Conservation (phyloP, 2,888 invertebrate species). For the Stomorhina lunata region DNA sequence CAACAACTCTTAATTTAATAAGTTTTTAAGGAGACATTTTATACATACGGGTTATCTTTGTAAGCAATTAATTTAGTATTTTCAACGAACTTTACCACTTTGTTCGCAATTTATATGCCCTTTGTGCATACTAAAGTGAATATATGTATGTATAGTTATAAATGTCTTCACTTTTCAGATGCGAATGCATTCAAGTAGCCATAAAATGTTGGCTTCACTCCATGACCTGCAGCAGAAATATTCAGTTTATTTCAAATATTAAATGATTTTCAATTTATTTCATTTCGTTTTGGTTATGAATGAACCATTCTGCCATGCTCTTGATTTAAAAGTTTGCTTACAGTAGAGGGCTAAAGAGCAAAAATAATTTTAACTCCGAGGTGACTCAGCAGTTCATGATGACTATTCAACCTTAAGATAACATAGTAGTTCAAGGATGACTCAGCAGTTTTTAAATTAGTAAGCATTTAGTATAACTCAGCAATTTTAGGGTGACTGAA, state of each 20-base stretch:
- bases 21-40: background rate
- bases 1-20: background rate
- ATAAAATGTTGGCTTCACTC: background rate
- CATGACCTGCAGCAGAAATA: slow-evolving; percentile 22
- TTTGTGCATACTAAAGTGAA: slow-evolving; percentile 9
- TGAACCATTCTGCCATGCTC: background rate
- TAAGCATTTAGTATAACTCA: too few species aligned
- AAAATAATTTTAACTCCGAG: too few species aligned
- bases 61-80: slow-evolving; percentile 63
- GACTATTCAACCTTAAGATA: too few species aligned
- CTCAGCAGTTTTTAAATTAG: too few species aligned
- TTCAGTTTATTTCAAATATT: slow-evolving; percentile 34
- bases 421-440: too few species aligned
- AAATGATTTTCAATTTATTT: slow-evolving; percentile 41
- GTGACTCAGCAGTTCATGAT: too few species aligned
- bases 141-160: too few species aligned
- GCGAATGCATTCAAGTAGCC: too few species aligned
- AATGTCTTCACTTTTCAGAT: background rate
- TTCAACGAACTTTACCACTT: slow-evolving; percentile 59
- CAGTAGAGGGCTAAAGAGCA: background rate
- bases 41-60: slow-evolving; percentile 50
- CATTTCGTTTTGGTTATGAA: slow-evolving; percentile 19
- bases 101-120: slow-evolving; percentile 52
- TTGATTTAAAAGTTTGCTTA: background rate
- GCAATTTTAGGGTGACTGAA: too few species aligned